Conservation (phyloP, 2,888 invertebrate genomes). For the Dicyrtomina minuta region DNA sequence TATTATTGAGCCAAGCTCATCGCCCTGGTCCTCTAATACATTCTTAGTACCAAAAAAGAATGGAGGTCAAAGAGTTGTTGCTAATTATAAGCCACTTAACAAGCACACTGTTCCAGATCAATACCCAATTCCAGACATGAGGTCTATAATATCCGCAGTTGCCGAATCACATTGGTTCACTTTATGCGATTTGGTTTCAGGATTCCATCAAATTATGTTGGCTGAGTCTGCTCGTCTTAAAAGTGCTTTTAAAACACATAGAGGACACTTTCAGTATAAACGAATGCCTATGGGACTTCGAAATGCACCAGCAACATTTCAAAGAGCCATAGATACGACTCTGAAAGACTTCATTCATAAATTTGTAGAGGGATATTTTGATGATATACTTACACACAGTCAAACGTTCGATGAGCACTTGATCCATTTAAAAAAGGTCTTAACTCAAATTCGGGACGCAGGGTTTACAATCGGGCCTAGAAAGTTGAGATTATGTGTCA, state of each 20-base stretch:
- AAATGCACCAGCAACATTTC: conserved; percentile 55
- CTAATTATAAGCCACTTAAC: conserved; percentile 54
- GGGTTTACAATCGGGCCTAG: conserved; percentile 49
- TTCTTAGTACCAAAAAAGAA: conserved; percentile 55
- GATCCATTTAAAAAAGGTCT: conserved; percentile 33
- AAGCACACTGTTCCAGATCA: conserved; percentile 54
- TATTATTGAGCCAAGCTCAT: conserved; percentile 36
- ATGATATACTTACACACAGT: conserved; percentile 53
- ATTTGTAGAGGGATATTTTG: conserved; percentile 53
- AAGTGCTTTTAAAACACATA: conserved; percentile 54
- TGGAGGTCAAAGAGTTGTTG: conserved; percentile 52
- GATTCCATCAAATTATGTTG: conserved; percentile 55
- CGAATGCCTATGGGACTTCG: conserved; percentile 55
- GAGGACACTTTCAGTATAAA: conserved; percentile 54
- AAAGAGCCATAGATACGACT: no score
- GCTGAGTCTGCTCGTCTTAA: conserved; percentile 49
- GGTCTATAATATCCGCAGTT: conserved; percentile 54
- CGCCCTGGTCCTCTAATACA: conserved; percentile 38
- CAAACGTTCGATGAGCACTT: conserved; percentile 41
- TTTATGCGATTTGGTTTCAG: conserved; percentile 54
- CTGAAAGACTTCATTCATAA: conserved; percentile 55
- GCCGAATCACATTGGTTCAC: conserved; percentile 54
- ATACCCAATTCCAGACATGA: conserved; percentile 55
- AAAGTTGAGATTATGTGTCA: no score
- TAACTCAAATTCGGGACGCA: conserved; percentile 21